A percentile compares a stretch with the other conserved stretches of the same genome.
These are phyloP conservation scores for Heliconius aoede DNA, from an alignment of 2,888 invertebrate genomes.

Conservation along the genomic window DNA sequence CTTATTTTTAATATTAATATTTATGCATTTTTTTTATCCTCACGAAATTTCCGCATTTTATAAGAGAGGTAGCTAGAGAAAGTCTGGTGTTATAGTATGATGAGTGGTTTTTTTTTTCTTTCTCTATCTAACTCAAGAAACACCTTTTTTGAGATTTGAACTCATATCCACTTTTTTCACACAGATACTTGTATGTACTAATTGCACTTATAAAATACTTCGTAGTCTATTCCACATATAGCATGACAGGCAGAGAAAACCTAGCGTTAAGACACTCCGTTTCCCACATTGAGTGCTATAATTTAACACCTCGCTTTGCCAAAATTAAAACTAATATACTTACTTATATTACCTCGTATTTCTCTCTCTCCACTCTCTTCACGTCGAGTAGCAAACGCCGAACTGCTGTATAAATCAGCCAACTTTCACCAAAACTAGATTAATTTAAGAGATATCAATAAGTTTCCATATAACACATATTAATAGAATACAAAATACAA, in stretches of 20 bases:
- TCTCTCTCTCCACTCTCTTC: not conserved
- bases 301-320: not conserved
- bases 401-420: conserved; percentile 19
- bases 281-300: not conserved
- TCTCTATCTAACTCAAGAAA: too few species aligned
- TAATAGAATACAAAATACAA: conserved; percentile 9
- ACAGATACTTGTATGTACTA: too few species aligned
- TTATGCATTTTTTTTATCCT: too few species aligned
- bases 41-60: too few species aligned
- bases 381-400: not conserved
- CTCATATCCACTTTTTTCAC: too few species aligned
- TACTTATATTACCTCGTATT: not conserved
- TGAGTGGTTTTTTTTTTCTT: too few species aligned
- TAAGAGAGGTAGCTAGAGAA: too few species aligned
- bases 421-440: conserved; percentile 29
- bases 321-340: not conserved
- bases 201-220: not conserved
- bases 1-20: too few species aligned
- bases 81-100: too few species aligned
- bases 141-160: too few species aligned
- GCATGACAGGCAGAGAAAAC: not conserved
- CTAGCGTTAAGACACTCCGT: not conserved
- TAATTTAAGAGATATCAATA: conserved; percentile 19
- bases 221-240: not conserved
- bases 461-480: conserved; percentile 14